Percentiles rank a stretch among this genome's conserved stretches.
Evolutionary conservation across 2,888 invertebrate species (phyloP).

Genomic region (Hypolimnas misippus): DNA sequence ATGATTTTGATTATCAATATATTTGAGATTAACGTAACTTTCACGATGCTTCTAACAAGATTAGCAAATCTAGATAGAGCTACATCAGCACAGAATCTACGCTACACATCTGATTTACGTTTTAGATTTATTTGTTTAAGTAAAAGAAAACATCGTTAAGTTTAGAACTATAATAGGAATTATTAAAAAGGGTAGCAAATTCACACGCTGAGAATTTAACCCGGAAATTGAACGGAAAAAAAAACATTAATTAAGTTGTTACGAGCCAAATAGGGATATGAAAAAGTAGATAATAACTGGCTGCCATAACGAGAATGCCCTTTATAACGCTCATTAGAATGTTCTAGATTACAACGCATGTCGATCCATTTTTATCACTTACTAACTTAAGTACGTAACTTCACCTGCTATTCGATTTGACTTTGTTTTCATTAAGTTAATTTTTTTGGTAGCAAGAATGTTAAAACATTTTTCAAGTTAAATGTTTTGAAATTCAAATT

Average conservation of each 20-base stretch:
- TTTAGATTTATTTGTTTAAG: no score
- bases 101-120: no score
- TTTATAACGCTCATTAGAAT: slow-evolving; percentile 12
- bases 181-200: slow-evolving; percentile 6
- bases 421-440: no score
- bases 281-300: slow-evolving; percentile 15
- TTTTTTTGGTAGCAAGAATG: no score
- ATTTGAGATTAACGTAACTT: no score
- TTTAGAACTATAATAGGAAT: background rate
- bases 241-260: slow-evolving; percentile 23
- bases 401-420: background rate
- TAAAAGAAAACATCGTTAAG: no score
- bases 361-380: background rate
- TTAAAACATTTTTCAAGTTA: no score
- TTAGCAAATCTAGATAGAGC: no score
- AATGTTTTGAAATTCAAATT: no score
- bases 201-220: slow-evolving; percentile 9
- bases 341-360: background rate
- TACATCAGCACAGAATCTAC: no score
- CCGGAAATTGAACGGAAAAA: background rate
- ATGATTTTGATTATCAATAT: no score
- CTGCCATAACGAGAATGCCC: slow-evolving; percentile 3
- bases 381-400: background rate
- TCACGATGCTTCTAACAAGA: no score
- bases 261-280: slow-evolving; percentile 14